These are phyloP conservation scores for Echinops telfairi DNA, from an alignment of 2,113 vertebrate genomes.

Conservation along the genomic window DNA sequence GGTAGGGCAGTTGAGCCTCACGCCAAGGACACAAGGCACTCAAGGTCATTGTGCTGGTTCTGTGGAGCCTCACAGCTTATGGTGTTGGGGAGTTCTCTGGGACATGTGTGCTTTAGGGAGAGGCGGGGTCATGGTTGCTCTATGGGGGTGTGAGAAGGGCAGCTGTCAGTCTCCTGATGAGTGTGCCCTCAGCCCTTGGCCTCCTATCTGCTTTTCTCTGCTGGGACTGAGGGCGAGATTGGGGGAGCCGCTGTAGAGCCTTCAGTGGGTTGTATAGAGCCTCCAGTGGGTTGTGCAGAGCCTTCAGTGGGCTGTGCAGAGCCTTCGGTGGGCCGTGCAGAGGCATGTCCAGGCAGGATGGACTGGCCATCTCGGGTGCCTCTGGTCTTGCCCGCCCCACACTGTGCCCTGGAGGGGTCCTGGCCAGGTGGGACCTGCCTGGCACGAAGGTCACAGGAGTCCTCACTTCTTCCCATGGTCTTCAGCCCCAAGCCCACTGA, in stretches of 20 bases:
- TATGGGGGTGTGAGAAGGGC: background rate
- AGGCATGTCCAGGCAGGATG: background rate
- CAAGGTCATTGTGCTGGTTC: background rate
- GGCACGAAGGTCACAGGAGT: background rate
- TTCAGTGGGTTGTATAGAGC: too few relatives aligned
- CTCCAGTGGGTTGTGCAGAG: fast-evolving
- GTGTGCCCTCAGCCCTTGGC: background rate
- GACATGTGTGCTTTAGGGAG: background rate
- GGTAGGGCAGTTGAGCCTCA: too few relatives aligned
- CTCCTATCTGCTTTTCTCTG: background rate
- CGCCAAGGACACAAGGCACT: too few relatives aligned
- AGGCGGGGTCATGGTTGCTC: background rate
- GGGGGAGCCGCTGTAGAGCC: too few relatives aligned
- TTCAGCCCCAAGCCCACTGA: background rate
- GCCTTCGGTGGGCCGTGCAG: fast-evolving
- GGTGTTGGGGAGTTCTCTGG: background rate
- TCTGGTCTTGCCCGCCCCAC: background rate
- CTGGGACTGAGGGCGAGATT: too few relatives aligned
- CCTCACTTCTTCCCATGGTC: background rate
- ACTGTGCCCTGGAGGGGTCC: background rate
- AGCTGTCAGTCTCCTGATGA: background rate
- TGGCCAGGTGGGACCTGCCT: too few relatives aligned
- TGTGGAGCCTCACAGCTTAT: background rate
- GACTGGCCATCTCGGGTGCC: background rate
- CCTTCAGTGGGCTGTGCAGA: too few relatives aligned